A percentile compares a stretch with the other conserved stretches of the same genome.
These are phyloP conservation scores for Aythya baeri DNA, from an alignment of 2,113 vertebrate genomes.

Conservation along the genomic window DNA sequence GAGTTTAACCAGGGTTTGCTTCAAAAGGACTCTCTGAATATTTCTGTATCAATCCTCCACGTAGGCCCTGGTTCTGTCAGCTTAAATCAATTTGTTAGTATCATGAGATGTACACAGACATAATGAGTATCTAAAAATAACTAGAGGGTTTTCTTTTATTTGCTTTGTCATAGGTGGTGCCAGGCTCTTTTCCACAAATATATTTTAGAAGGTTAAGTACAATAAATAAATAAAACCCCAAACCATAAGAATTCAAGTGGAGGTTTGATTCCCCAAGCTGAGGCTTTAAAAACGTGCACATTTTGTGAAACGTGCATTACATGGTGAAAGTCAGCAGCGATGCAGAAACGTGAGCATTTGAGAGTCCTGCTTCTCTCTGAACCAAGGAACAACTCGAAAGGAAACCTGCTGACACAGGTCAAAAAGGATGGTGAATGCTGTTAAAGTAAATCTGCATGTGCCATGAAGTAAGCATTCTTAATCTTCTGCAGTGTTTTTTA, in stretches of 20 bases:
- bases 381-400: neutral
- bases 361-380: neutral
- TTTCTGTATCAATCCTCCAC: neutral
- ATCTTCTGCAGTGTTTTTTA: neutral
- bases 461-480: neutral
- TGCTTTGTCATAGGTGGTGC: neutral
- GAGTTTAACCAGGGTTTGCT: constrained; percentile 9
- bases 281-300: neutral
- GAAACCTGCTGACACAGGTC: neutral
- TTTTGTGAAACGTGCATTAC: neutral
- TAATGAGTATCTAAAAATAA: neutral
- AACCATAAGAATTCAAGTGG: neutral
- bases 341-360: neutral
- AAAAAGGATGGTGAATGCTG: neutral
- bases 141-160: neutral
- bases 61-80: neutral
- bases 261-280: neutral
- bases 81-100: neutral
- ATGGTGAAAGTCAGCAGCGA: neutral
- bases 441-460: neutral
- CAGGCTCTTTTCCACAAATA: neutral
- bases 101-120: neutral
- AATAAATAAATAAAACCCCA: neutral
- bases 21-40: neutral
- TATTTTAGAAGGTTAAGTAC: neutral